These are phyloP conservation scores for Manis javanica DNA, from an alignment of 2,797 vertebrate genomes.

Conservation along the genomic window DNA sequence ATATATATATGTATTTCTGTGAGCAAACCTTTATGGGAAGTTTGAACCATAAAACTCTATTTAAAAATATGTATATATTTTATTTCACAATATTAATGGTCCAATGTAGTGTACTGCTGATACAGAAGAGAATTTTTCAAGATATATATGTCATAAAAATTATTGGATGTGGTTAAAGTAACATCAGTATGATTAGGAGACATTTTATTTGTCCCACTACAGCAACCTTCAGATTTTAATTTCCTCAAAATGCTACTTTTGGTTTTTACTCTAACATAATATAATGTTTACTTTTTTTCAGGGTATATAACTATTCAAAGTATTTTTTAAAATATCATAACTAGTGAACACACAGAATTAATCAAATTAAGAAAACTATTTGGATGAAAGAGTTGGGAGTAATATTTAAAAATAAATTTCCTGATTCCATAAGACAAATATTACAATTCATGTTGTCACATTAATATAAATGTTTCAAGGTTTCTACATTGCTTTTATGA, in stretches of 20 bases:
- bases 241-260: not conserved
- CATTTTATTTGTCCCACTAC: not conserved
- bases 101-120: not conserved
- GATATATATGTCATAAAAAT: not conserved
- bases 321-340: not conserved
- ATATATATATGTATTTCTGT: too few species aligned
- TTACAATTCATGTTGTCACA: not conserved
- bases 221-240: not conserved
- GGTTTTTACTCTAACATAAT: not conserved
- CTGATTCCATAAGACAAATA: not conserved
- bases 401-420: not conserved
- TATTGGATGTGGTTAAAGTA: not conserved
- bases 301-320: not conserved
- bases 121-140: not conserved
- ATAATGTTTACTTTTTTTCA: not conserved
- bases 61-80: too few species aligned
- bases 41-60: too few species aligned
- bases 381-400: not conserved
- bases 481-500: not conserved
- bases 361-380: not conserved
- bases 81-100: too few species aligned
- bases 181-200: not conserved
- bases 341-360: not conserved
- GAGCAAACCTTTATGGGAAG: too few species aligned
- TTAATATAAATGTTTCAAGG: not conserved